Evolutionary conservation across 2,888 invertebrate species (phyloP), one percentile per base, ranked within the genome.

Genomic region (Sminthurides aquaticus): DNA sequence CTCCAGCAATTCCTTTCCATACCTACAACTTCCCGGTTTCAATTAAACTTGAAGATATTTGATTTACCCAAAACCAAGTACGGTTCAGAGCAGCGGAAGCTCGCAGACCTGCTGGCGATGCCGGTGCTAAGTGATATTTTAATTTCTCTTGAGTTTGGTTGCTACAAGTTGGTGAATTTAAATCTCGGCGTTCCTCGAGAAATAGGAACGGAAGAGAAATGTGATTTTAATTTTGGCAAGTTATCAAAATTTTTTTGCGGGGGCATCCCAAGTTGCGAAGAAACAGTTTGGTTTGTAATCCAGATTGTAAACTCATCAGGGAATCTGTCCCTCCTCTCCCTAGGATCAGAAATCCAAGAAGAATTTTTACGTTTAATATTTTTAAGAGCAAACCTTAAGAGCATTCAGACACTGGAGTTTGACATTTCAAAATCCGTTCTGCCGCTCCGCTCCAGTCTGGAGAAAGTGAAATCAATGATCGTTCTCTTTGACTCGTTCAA

Each of bases 351-450:
- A 8, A 60, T 60, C 27, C 49, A 60, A 22, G 20, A 3, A 2
- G 24, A 60, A 8, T 49, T n/a, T n/a, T 18, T 60, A 5, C 3
- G n/a, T 11, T 2, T 11, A 27, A 49, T 60, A 15, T 60, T 60
- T 49, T 24, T 20, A 22, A 5, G 49, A 25, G 11, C 60, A 18
- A 48, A 49, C 49, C 49, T 60, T 1, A 49, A 15, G 2, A 48
- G 26, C 22, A 49, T 60, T 8, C n/a, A 11, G 15, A 5, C 18
- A 22, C 25, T 60, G 2, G 25, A 60, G 22, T 60, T 60, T 22
- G 60, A 60, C n/a, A 49, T 60, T 25, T 60, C 60, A 3, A 11
- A 43, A 20, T 43, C 49, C 3, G 28, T 34, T 43, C 58, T 58
- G 18, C 58, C 58, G 3, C 15, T 48, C 3, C 22, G 52, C 5